These are phyloP conservation scores for Apamea monoglypha DNA, from an alignment of 2,888 invertebrate species.

Conservation along the genomic window DNA sequence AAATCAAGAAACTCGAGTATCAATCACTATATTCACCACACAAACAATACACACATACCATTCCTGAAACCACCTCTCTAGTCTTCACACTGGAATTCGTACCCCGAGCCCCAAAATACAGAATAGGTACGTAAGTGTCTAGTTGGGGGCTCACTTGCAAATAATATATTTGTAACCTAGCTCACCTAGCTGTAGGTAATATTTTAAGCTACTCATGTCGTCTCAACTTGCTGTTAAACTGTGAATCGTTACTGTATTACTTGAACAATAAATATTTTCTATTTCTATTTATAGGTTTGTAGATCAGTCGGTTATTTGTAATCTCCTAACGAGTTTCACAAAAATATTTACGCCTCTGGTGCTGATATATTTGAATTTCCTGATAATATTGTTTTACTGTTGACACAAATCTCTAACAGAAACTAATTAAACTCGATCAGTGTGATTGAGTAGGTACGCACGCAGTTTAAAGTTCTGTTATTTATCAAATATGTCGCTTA, in stretches of 20 bases:
- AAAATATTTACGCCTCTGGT: conserved; percentile 4
- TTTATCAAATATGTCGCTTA: conserved; percentile 53
- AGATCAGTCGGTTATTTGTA: conserved; percentile 8
- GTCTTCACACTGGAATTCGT: neutral
- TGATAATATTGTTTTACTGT: conserved; percentile 14
- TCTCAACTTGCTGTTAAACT: neutral
- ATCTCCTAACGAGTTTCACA: neutral
- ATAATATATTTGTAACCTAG: neutral
- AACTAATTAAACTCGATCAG: conserved; percentile 43
- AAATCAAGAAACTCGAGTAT: neutral
- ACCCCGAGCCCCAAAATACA: neutral
- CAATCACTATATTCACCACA: neutral
- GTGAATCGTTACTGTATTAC: neutral
- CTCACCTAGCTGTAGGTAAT: neutral
- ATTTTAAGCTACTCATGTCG: neutral
- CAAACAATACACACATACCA: neutral
- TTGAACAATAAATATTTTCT: neutral
- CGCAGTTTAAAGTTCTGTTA: conserved; percentile 31
- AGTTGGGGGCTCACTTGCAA: neutral
- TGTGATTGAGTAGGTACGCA: conserved; percentile 31
- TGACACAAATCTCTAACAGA: conserved; percentile 29
- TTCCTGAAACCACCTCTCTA: neutral
- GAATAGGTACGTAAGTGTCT: neutral
- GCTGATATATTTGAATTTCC: conserved; percentile 9
- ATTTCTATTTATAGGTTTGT: neutral